Base-by-base conservation (phyloP, 2,888 invertebrate species). In the Phalera bucephala region DNA sequence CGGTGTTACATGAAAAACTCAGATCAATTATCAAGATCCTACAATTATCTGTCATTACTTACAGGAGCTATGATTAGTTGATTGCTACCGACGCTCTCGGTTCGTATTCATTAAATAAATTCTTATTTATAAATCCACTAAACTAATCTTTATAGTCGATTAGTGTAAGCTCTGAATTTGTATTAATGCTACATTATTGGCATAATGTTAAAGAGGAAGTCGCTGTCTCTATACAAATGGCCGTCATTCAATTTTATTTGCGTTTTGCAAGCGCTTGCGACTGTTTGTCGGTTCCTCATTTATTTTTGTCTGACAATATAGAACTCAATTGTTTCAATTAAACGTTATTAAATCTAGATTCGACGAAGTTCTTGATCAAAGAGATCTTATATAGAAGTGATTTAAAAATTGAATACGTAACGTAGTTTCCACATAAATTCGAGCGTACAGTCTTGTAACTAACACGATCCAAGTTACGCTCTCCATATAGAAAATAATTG, bases 401-500 rank as follows among this genome's bases (percentile, higher is more conserved):
- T 7, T 25, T 25, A 1, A 23, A 21, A 10, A 5, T 25, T 25
- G 12, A 12, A 5, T 12, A 8, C 8, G 12, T 6, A 11, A 8
- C 11, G 8, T 10, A 2, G 0, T 9, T 21, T 3, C 9, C 12
- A 12, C 3, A 25, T 25, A 12, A 12, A 25, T 11, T 8, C 25
- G 2, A 28, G 9, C 13, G 13, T 2, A 15, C n/a, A n/a, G n/a
- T 25, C 15, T 10, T 15, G 12, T 25, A 12, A 12, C 28, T 15
- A 14, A 9, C 28, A 15, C 34, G 35, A 33, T 51, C 28, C 35
- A 33, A 44, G 40, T 40, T 45, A 40, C 43, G 32, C 40, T 40
- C 41, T 50, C 34, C 45, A 45, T 52, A 52, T 45, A 45, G 49
- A 54, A 65, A 62, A 57, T 54, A 56, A 67, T 63, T 56, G 64